Evolutionary conservation across 2,888 invertebrate species (phyloP).

Genomic region (Diloba caeruleocephala): DNA sequence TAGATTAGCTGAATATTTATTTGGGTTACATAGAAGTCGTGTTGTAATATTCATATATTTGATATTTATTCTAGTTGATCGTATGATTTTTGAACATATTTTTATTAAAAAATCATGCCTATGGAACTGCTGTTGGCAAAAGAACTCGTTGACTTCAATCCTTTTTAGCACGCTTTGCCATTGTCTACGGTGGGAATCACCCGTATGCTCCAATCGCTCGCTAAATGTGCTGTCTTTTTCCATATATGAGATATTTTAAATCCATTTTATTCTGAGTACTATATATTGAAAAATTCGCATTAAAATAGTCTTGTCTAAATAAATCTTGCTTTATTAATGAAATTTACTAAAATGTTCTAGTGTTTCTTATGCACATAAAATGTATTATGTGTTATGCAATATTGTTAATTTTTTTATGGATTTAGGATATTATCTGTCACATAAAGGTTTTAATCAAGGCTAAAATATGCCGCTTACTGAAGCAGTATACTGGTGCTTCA

Average conservation of each 20-base stretch:
- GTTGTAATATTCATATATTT: slow-evolving; percentile 9
- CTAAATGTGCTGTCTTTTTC: slow-evolving; percentile 59
- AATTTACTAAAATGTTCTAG: no score
- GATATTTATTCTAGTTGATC: slow-evolving; percentile 25
- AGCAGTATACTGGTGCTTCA: no score
- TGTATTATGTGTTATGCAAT: no score
- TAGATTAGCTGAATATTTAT: slow-evolving; percentile 12
- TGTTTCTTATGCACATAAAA: no score
- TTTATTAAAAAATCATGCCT: slow-evolving; percentile 44
- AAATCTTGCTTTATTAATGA: no score
- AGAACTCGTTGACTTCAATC: slow-evolving; percentile 20
- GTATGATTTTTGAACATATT: slow-evolving; percentile 45
- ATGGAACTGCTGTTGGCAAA: slow-evolving; percentile 22
- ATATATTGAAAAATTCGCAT: not conserved
- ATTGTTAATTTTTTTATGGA: slow-evolving; percentile 36
- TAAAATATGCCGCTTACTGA: slow-evolving; percentile 31
- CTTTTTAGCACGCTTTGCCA: slow-evolving; percentile 44
- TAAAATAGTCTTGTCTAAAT: no score
- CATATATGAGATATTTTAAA: slow-evolving; percentile 46
- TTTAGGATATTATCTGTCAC: slow-evolving; percentile 50
- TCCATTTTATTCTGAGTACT: slow-evolving; percentile 35
- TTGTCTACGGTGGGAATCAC: slow-evolving; percentile 44
- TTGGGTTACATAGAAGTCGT: slow-evolving; percentile 33
- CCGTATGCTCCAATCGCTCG: slow-evolving; percentile 61
- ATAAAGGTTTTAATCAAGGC: slow-evolving; percentile 32